Base-by-base conservation (phyloP, 2,888 invertebrate genomes). In the Campoplex capitator region DNA sequence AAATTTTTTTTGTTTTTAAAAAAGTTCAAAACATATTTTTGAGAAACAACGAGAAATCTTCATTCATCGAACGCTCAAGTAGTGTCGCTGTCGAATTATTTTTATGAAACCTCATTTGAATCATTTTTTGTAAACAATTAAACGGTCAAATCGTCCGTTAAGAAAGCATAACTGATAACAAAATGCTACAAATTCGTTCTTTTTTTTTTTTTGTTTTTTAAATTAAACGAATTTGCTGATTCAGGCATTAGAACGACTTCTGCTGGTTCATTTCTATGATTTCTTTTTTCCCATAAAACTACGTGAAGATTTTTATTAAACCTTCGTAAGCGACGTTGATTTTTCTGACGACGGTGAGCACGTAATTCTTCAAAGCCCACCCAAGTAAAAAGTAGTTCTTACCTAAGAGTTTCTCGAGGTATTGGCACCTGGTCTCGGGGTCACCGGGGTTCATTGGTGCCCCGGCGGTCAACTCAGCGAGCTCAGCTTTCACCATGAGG, bases 401-500 rank as follows among this genome's bases (percentile, higher is more conserved):
- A 96, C 96, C 95, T 88, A 96, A 93, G 89, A 96, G 94, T 92
- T 96, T 95, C 92, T 96, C 95, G 91, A 96, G 94, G 92, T 95
- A 95, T 90, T 95, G 95, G 93, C 95, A 95, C 92, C 95, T 95
- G 91, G 94, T 95, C 90, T 95, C 95, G 90, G 95, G 95, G 94
- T 95, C 95, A 91, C 91, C 92, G 35, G 95, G 93, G 85, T 88
- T 92, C 89, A 92, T 91, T 18, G 93, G 91, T 58, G 93, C 92
- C 91, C 92, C 94, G 87, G 93, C 95, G 92, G 91, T 95, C 88
- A 95, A 94, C 89, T 95, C 95, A 84, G 95, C 95, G 89, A 95
- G 94, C 90, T 95, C 95, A 71, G 95, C 93, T 82, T 95, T 95
- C 71, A 95, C 95, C 96, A 97, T 97, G 88, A 97, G 94, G 92